phyloP scores from a whole-genome alignment of 2,888 invertebrate species.

The Tetragnatha montana region DNA sequence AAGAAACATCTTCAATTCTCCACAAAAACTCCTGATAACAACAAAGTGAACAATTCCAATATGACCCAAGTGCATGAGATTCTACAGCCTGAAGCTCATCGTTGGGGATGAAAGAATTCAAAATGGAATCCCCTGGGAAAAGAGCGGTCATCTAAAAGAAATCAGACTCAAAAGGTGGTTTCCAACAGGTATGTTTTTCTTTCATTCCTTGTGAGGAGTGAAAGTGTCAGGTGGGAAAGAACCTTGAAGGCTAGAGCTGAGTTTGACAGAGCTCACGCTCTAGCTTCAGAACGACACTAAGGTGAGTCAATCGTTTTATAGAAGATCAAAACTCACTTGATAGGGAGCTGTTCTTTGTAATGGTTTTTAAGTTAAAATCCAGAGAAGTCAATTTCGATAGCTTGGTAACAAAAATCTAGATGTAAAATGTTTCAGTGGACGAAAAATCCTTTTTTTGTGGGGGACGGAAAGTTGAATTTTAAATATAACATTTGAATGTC shows the following conservation, averaged over 20 bases:
- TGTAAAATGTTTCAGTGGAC: no score
- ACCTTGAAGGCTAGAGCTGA: slow-evolving; percentile 36
- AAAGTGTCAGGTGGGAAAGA: slow-evolving; percentile 30
- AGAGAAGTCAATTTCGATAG: not conserved
- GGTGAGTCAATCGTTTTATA: slow-evolving; percentile 16
- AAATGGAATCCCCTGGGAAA: not conserved
- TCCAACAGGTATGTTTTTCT: slow-evolving; percentile 55
- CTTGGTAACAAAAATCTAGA: not conserved
- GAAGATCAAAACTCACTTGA: not conserved
- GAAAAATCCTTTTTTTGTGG: no score
- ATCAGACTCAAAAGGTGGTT: slow-evolving; percentile 54
- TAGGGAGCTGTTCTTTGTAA: not conserved
- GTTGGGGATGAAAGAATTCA: not conserved
- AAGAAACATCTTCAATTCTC: no score
- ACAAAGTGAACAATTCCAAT: no score
- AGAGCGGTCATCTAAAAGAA: slow-evolving; percentile 34
- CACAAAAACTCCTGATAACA: no score
- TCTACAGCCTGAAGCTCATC: not conserved
- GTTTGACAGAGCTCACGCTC: slow-evolving; percentile 47
- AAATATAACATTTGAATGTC: no score
- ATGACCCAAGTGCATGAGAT: no score
- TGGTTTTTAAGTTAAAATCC: no score
- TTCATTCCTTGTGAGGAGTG: not conserved
- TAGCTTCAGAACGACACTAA: slow-evolving; percentile 21
- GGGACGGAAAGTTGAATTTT: no score